Evolutionary conservation across 2,888 invertebrate species (phyloP).

Genomic region (Drosophila lacicola): DNA sequence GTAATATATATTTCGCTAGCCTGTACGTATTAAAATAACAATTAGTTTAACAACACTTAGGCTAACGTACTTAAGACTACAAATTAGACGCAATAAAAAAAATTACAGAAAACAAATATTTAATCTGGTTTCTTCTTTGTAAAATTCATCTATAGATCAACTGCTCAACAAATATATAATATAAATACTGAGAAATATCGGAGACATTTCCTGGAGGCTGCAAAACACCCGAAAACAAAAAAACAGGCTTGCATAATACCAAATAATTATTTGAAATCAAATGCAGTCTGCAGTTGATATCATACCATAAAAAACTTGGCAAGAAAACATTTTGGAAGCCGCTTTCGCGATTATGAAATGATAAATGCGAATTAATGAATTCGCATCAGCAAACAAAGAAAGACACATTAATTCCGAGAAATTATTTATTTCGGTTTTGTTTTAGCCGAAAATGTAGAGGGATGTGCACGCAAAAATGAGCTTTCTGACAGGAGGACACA

Average conservation of each 20-base stretch:
- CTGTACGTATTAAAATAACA: not conserved
- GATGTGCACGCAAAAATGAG: conserved; percentile 44
- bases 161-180: too few species aligned
- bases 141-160: too few species aligned
- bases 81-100: too few species aligned
- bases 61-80: not conserved
- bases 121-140: too few species aligned
- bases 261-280: conserved; percentile 1
- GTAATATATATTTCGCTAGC: not conserved
- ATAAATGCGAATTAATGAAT: conserved; percentile 60
- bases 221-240: too few species aligned
- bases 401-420: conserved; percentile 61
- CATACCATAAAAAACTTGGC: conserved; percentile 5
- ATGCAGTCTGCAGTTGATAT: conserved; percentile 22
- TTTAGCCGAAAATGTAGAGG: conserved; percentile 38
- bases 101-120: not conserved
- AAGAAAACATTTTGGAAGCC: conserved; percentile 22
- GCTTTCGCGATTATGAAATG: conserved; percentile 35
- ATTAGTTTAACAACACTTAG: not conserved
- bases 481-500: conserved; percentile 70
- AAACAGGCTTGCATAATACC: not conserved
- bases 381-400: conserved; percentile 56
- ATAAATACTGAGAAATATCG: too few species aligned
- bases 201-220: too few species aligned
- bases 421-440: conserved; percentile 55